Evolutionary conservation across 2,113 vertebrate genomes (phyloP), one percentile per base, ranked within the genome.

Genomic region (Gymnogyps californianus): DNA sequence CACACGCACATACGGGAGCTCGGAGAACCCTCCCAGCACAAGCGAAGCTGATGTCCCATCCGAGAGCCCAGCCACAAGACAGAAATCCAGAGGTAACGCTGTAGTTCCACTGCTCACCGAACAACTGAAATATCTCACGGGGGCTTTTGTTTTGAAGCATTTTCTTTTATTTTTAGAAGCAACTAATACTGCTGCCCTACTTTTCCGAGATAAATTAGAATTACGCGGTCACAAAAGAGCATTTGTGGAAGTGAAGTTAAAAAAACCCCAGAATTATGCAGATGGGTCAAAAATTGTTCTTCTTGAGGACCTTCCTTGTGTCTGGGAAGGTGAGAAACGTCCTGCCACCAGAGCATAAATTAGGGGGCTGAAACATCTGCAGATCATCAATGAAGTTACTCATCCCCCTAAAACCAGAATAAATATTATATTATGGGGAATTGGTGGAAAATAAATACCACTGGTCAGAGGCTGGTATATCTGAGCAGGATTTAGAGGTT

Each of bases 281-380:
- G 49, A 59, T 69, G 40, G 28, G 44, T 58, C 31, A 57, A 40
- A 91, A 96, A 58, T 1, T 34, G 36, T 70, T 64, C 87, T 83
- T 76, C 59, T 72, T 89, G 64, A 91, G 61, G 61, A 54, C 55
- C 16, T 62, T 75, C 74, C 78, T 49, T 90, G 49, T 88, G 78
- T 44, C 78, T 94, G 90, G 84, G 51, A 95, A 94, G 70, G 82
- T 91, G 85, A 95, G 87, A 94, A 88, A 93, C 26, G 25, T 83
- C 78, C 85, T 79, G 62, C 36, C 77, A 79, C 71, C 58, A 36
- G 52, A 38, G 46, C 32, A 44, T 65, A 59, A 80, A 91, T 84
- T n/a, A 87, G 12, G 55, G 51, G 29, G 31, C 67, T 54, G 44
- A 89, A 91, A 65, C 72, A 93, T 84, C 93, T 94, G 78, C 66